Percentiles rank a stretch among this genome's conserved stretches.
Evolutionary conservation across 2,113 vertebrate species (phyloP).

Genomic region (Rhizomys pruinosus): DNA sequence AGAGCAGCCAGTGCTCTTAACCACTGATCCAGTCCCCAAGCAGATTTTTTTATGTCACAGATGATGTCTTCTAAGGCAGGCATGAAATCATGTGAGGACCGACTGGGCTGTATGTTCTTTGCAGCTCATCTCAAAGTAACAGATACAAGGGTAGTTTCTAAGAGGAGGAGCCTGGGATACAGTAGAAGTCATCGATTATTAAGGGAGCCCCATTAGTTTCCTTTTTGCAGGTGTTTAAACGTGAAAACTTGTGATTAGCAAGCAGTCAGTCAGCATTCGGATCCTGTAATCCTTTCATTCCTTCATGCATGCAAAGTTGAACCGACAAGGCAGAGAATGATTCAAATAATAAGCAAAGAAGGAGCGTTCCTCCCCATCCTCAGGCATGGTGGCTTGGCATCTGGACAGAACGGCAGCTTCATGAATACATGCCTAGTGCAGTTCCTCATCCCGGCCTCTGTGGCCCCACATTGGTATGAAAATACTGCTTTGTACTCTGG

Average conservation of each 20-base stretch:
- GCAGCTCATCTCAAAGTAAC: background rate
- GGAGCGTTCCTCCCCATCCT: background rate
- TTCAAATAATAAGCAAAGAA: background rate
- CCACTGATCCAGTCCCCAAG: background rate
- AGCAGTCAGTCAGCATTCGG: background rate
- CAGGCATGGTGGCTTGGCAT: too few relatives aligned
- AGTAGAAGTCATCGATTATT: background rate
- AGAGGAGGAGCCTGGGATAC: background rate
- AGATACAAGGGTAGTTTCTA: background rate
- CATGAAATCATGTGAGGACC: rapidly evolving
- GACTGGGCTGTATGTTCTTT: too few relatives aligned
- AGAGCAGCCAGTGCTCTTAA: too few relatives aligned
- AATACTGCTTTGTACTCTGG: background rate
- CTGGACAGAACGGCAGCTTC: background rate
- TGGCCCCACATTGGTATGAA: background rate
- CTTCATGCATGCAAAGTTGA: background rate
- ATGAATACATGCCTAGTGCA: rapidly evolving
- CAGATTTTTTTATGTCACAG: background rate
- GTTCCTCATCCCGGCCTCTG: background rate
- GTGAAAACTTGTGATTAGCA: background rate
- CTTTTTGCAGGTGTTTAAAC: background rate
- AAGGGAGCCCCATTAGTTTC: background rate
- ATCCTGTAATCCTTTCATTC: background rate
- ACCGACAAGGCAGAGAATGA: background rate
- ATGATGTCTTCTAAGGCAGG: background rate